A percentile compares a stretch with the other conserved stretches of the same genome.
Evolutionary conservation across 2,888 invertebrate genomes (phyloP).

Genomic region (Heliconius ismenius): DNA sequence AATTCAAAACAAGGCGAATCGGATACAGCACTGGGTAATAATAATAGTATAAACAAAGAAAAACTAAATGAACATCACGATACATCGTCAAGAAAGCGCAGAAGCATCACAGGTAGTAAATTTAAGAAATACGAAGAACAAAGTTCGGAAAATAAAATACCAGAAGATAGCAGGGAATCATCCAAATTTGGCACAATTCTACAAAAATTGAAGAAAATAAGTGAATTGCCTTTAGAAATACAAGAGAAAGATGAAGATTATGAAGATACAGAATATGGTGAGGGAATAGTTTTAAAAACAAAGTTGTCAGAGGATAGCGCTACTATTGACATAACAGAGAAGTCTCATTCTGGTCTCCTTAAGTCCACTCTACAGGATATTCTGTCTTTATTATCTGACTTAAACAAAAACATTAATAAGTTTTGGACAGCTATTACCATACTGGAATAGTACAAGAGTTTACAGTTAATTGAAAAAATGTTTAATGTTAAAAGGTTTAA

Average conservation of each 20-base stretch:
- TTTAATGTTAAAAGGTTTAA: neutral
- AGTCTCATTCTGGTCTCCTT: slow-evolving; percentile 57
- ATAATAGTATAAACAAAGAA: slow-evolving; percentile 20
- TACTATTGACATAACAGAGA: slow-evolving; percentile 53
- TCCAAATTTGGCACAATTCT: slow-evolving; percentile 58
- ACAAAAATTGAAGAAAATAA: slow-evolving; percentile 57
- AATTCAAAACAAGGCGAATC: slow-evolving; percentile 10
- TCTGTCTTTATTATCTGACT: slow-evolving; percentile 59
- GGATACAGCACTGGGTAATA: slow-evolving; percentile 17
- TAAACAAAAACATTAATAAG: slow-evolving; percentile 66
- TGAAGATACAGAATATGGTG: slow-evolving; percentile 47
- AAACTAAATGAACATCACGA: slow-evolving; percentile 40
- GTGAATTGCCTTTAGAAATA: slow-evolving; percentile 53
- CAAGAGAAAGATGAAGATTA: slow-evolving; percentile 42
- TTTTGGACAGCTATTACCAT: slow-evolving; percentile 64
- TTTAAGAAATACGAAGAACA: slow-evolving; percentile 42
- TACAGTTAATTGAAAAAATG: neutral
- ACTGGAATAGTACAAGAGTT: slow-evolving; percentile 56
- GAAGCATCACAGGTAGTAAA: slow-evolving; percentile 45
- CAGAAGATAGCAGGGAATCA: slow-evolving; percentile 50
- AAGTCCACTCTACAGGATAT: slow-evolving; percentile 62
- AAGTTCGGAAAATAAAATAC: slow-evolving; percentile 58
- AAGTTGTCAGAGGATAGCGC: slow-evolving; percentile 57
- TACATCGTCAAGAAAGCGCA: slow-evolving; percentile 44
- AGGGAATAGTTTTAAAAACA: slow-evolving; percentile 54